Conservation (phyloP, 2,888 invertebrate species). For the Epinotia brunnichana region DNA sequence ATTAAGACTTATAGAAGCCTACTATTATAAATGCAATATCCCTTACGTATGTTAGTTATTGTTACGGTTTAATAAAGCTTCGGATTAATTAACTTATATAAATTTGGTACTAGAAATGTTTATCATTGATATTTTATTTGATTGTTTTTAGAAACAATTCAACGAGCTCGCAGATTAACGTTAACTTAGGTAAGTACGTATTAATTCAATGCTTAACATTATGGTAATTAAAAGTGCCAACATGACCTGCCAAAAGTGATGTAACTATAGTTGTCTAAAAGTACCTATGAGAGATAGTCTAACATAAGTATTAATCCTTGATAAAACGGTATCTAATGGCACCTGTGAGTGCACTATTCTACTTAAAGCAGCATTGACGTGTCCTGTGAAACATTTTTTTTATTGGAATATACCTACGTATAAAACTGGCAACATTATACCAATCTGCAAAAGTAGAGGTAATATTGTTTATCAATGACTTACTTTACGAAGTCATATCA, state of each 20-base stretch:
- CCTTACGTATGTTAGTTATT: conserved; percentile 78
- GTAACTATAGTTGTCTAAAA: conserved; percentile 22
- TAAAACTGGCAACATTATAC: conserved; percentile 27
- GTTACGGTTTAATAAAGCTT: conserved; percentile 78
- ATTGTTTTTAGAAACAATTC: conserved; percentile 35
- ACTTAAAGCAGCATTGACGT: conserved; percentile 31
- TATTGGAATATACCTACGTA: conserved; percentile 18
- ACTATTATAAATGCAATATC: conserved; percentile 56
- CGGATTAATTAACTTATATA: conserved; percentile 49
- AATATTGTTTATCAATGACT: conserved; percentile 24
- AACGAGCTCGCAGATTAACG: conserved; percentile 15
- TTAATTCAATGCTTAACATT: conserved; percentile 15
- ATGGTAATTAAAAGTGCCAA: conserved; percentile 29
- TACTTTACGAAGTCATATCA: conserved; percentile 5
- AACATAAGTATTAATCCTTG: conserved; percentile 13
- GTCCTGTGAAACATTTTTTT: conserved; percentile 11
- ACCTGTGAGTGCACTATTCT: conserved; percentile 15
- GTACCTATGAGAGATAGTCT: conserved; percentile 18
- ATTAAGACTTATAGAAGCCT: conserved; percentile 57
- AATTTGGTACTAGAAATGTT: conserved; percentile 38
- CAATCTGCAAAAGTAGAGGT: conserved; percentile 22
- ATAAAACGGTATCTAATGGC: conserved; percentile 13
- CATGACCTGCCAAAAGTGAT: conserved; percentile 29
- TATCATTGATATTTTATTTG: conserved; percentile 19
- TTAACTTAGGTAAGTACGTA: conserved; percentile 6